Conservation (phyloP, 2,113 vertebrate species). For the Clarias gariepinus region DNA sequence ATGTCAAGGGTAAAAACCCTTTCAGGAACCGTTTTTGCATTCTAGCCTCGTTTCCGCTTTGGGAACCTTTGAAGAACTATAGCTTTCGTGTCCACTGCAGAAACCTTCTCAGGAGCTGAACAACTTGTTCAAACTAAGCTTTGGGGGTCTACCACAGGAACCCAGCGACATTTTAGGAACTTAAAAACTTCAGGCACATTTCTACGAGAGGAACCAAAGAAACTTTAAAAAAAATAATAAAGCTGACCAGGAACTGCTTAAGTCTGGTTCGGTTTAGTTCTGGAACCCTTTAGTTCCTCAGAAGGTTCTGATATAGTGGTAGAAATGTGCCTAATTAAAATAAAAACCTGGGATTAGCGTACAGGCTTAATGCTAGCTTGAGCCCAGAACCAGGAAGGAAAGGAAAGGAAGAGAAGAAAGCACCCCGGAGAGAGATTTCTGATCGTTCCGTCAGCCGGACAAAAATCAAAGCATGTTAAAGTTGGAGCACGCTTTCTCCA, state of each 20-base stretch:
- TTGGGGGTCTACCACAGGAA: background rate
- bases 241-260: background rate
- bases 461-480: background rate
- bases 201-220: background rate
- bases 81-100: background rate
- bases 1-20: background rate
- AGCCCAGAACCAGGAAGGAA: background rate
- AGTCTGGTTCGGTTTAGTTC: background rate
- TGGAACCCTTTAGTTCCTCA: background rate
- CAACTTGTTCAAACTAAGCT: background rate
- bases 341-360: background rate
- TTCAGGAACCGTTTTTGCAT: background rate
- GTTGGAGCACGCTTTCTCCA: background rate
- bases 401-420: slow-evolving; percentile 11
- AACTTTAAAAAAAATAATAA: background rate
- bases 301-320: background rate
- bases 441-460: background rate
- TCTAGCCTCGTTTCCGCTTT: background rate
- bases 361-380: slow-evolving; percentile 9
- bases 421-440: slow-evolving; percentile 20
- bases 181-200: background rate
- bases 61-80: background rate
- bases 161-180: background rate
- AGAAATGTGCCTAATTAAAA: background rate
- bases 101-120: background rate